Conservation (phyloP, 2,888 invertebrate genomes). For the Monoplex corrugatus region DNA sequence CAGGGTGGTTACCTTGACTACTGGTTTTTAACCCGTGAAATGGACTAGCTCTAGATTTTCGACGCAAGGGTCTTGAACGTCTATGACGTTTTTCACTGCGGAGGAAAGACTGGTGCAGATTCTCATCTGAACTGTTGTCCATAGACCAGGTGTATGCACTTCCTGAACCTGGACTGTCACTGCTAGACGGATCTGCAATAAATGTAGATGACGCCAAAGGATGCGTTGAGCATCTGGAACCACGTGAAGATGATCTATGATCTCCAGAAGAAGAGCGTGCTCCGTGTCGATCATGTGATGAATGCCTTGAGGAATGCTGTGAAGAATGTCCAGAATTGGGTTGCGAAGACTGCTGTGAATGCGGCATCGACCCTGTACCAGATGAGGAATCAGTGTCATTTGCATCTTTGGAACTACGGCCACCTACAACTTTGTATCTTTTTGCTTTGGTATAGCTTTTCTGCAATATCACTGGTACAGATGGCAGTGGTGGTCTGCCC, state of each 20-base stretch:
- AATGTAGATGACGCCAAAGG: conserved; percentile 74
- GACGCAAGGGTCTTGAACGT: background rate
- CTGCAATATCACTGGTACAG: too few relatives aligned
- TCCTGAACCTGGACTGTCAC: conserved; percentile 63
- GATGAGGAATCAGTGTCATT: conserved; percentile 39
- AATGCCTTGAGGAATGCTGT: background rate
- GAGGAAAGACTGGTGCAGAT: conserved; percentile 37
- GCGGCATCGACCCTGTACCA: conserved; percentile 33
- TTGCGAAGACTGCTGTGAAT: conserved; percentile 40
- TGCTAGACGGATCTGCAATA: conserved; percentile 67
- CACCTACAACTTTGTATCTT: background rate
- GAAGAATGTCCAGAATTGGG: background rate
- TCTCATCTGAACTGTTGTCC: conserved; percentile 59
- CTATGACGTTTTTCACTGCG: conserved; percentile 18
- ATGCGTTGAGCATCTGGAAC: conserved; percentile 63
- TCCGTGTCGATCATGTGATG: conserved; percentile 58
- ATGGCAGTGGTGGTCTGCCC: background rate
- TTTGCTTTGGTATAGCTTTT: background rate
- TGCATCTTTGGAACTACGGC: background rate
- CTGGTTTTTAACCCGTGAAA: background rate
- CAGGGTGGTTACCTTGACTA: conserved; percentile 9
- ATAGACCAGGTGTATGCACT: conserved; percentile 74
- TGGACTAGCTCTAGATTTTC: conserved; percentile 6
- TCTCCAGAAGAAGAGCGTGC: conserved; percentile 47
- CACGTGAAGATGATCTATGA: conserved; percentile 53